Base-by-base conservation (phyloP, 2,113 vertebrate species). In the Erpornis zantholeuca region DNA sequence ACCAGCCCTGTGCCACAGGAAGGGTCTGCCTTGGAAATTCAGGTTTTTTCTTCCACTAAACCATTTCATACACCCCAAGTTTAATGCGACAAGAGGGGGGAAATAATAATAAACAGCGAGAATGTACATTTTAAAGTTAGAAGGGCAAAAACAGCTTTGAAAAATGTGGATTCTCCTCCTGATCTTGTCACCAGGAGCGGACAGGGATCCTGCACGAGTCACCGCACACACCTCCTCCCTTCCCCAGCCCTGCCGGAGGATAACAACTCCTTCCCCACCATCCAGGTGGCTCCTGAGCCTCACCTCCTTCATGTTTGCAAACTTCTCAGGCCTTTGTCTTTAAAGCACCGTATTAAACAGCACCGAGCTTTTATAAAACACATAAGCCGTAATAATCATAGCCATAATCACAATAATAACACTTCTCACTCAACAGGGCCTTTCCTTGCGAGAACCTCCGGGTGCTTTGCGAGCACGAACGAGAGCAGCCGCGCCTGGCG, bases 321-420 rank as follows among this genome's bases (percentile, higher is more conserved):
- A 96, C 94, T 93, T 92, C 84, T 11, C 0, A 9, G 69, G 72
- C 80, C 88, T 94, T 86, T 88, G 91, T 91, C 89, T 93, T 77
- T 66, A 81, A 90, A 96, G 88, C 94, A 53, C 90, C 35, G 0
- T 1, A 18, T 57, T 88, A 92, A 96, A 81, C 0, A 33, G 69
- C 12, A 2, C 53, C 1, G 52, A 17, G 93, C 92, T 92, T 84
- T 84, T 47, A 17, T 65, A 56, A 94, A 83, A 90, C 60, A 72
- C 28, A 13, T 60, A 92, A 90, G 69, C 96, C 69, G 1, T 33
- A 86, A 96, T 96, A 95, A 95, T 53, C 86, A 23, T 10, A 72
- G 80, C 52, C 69, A 2, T 90, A 88, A 94, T 82, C 72, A 3
- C 88, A 95, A 93, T 76, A 93, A 96, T 94, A 93, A 86, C 31